Evolutionary conservation across 2,797 vertebrate genomes (phyloP).

Genomic region (Philypnodon macrostomus): DNA sequence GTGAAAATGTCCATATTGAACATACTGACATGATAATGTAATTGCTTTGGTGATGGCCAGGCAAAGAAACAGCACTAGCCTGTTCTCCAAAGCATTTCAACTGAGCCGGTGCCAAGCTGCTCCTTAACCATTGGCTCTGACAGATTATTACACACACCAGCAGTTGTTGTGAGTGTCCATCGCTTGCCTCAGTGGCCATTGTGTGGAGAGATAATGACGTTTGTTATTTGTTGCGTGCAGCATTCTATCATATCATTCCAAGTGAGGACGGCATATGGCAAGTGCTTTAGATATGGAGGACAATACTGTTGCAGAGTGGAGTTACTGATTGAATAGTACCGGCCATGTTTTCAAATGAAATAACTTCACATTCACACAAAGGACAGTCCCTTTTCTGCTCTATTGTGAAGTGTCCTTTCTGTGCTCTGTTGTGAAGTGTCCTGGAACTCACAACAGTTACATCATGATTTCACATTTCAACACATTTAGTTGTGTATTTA

Average conservation of each 20-base stretch:
- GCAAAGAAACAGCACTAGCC: slow-evolving; percentile 13
- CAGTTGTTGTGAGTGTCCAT: slow-evolving; percentile 24
- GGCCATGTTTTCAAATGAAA: slow-evolving; percentile 1
- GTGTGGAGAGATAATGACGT: slow-evolving; percentile 34
- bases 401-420: too few species aligned
- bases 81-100: slow-evolving; percentile 24
- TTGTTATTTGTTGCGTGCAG: slow-evolving; percentile 41
- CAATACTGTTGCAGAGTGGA: slow-evolving; percentile 13
- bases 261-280: slow-evolving; percentile 16
- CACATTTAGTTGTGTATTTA: too few species aligned
- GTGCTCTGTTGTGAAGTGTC: too few species aligned
- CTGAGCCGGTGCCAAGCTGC: slow-evolving; percentile 13
- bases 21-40: slow-evolving; percentile 19
- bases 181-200: slow-evolving; percentile 20
- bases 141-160: slow-evolving; percentile 30
- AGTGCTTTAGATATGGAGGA: slow-evolving; percentile 27
- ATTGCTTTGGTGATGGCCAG: slow-evolving; percentile 10
- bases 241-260: slow-evolving; percentile 23
- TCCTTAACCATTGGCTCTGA: slow-evolving; percentile 20
- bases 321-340: slow-evolving; percentile 24
- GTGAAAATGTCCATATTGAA: slow-evolving; percentile 4
- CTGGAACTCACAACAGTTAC: neutral
- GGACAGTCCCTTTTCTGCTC: too few species aligned
- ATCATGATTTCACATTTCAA: neutral
- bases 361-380: slow-evolving; percentile 10